Evolutionary conservation across 2,113 vertebrate genomes (phyloP).

Genomic region (Heptranchias perlo): DNA sequence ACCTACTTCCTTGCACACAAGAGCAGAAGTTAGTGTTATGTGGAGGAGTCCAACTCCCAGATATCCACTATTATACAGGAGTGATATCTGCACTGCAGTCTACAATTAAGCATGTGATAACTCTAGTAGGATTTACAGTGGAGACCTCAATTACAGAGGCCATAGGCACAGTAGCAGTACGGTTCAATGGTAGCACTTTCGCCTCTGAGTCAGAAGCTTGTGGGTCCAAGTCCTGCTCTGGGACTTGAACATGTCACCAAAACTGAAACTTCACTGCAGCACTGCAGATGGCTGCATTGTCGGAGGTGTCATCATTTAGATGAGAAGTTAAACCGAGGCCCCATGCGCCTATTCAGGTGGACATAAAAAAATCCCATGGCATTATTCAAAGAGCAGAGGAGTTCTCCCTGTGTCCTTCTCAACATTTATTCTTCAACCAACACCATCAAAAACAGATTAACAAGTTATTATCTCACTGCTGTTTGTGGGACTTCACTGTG

Average conservation of each 20-base stretch:
- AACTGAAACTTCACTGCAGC: background rate
- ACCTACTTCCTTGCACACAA: background rate
- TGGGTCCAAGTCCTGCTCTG: background rate
- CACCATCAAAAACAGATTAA: no score
- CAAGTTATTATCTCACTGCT: background rate
- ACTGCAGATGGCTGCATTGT: background rate
- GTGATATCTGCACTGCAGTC: background rate
- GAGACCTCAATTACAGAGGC: background rate
- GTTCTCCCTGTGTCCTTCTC: no score
- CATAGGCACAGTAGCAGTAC: background rate
- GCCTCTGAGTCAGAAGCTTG: background rate
- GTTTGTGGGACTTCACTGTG: background rate
- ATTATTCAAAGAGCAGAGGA: no score
- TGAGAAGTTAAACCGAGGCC: no score
- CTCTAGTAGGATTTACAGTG: background rate
- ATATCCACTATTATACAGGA: background rate
- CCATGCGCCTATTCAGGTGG: no score
- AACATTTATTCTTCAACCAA: no score
- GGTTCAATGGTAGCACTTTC: background rate
- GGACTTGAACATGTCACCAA: background rate
- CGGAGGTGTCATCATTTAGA: background rate
- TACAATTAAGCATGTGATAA: background rate
- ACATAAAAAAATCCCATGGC: no score
- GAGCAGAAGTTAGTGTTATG: no score
- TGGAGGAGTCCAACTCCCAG: no score